Conservation (phyloP, 2,113 vertebrate species). For the Laticauda laticaudata region DNA sequence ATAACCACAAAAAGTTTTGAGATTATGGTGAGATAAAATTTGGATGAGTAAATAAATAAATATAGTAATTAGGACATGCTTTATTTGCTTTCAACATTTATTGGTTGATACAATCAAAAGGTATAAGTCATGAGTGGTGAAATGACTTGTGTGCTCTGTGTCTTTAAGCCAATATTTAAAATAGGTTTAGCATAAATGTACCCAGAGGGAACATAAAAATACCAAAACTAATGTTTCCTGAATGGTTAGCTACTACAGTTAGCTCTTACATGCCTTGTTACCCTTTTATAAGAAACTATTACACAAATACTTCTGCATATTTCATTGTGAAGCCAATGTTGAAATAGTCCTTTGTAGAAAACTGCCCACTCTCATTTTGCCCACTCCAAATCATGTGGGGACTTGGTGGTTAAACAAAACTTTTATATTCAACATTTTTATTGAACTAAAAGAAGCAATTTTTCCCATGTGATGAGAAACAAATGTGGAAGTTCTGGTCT, state of each 20-base stretch:
- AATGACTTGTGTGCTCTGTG: no score
- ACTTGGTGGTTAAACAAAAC: conserved; percentile 31
- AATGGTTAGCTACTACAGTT: conserved; percentile 11
- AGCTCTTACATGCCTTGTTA: neutral
- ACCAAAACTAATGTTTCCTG: neutral
- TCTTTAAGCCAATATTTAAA: neutral
- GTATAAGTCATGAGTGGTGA: neutral
- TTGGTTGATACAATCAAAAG: neutral
- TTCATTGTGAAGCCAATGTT: conserved; percentile 28
- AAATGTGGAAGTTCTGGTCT: conserved; percentile 52
- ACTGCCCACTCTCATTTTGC: neutral
- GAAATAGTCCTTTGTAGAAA: conserved; percentile 37
- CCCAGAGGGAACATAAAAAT: neutral
- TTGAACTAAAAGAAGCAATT: conserved; percentile 53
- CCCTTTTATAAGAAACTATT: conserved; percentile 31
- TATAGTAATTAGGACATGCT: neutral
- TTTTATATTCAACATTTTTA: conserved; percentile 57
- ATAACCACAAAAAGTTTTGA: neutral
- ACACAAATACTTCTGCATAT: conserved; percentile 45
- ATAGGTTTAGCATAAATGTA: neutral
- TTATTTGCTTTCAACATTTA: neutral
- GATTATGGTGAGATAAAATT: neutral
- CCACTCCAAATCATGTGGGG: neutral
- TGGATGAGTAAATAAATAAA: neutral
- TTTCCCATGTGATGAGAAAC: conserved; percentile 60